Conservation (phyloP, 2,797 vertebrate species). For the Poeciliopsis presidionis region DNA sequence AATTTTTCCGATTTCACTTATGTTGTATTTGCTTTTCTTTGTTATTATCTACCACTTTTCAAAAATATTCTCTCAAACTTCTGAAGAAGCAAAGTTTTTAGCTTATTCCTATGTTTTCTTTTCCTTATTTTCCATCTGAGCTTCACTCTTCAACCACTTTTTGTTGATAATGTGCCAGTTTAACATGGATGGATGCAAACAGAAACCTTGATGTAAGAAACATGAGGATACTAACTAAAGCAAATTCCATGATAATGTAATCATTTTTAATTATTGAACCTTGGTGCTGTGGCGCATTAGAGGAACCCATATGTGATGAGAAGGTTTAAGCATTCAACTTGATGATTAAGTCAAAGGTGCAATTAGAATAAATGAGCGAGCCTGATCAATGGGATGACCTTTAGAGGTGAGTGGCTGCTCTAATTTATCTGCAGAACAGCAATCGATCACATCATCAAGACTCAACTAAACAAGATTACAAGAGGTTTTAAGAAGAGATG, state of each 20-base stretch:
- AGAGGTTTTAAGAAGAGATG: background rate
- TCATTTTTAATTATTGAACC: background rate
- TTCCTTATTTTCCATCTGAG: background rate
- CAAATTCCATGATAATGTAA: background rate
- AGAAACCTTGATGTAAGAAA: background rate
- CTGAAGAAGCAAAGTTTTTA: background rate
- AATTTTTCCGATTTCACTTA: background rate
- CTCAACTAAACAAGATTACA: background rate
- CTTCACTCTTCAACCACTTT: background rate
- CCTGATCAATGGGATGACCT: constrained; percentile 5
- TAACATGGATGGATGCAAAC: background rate
- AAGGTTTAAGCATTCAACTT: background rate
- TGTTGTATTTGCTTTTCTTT: background rate
- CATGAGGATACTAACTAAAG: background rate
- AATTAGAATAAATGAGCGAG: background rate
- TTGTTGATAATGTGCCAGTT: background rate
- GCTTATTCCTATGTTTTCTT: background rate
- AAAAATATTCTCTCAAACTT: background rate
- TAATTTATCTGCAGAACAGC: background rate
- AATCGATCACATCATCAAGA: constrained; percentile 1
- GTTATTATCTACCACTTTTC: background rate
- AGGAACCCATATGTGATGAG: background rate
- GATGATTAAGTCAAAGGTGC: background rate
- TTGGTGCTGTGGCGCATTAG: background rate
- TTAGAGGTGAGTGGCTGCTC: background rate